A percentile compares a stretch with the other conserved stretches of the same genome.
Evolutionary conservation across 2,113 vertebrate genomes (phyloP).

Genomic region (Crotalus horridus): DNA sequence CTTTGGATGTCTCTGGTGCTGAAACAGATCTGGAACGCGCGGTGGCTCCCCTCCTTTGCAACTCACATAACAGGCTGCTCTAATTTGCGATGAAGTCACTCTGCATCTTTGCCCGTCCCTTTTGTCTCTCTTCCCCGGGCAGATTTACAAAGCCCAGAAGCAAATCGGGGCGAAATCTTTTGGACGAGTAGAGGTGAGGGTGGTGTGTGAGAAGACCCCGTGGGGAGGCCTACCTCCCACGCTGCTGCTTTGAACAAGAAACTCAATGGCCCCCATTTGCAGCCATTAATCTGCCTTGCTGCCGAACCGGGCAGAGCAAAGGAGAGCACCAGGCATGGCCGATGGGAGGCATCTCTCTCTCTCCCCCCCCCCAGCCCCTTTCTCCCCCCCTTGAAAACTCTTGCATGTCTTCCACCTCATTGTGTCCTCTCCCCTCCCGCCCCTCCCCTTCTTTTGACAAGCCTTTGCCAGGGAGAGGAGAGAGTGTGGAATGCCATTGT

Average conservation of each 20-base stretch:
- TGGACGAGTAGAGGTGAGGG: too few relatives aligned
- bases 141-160: background rate
- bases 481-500: slow-evolving; percentile 52
- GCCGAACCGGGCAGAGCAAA: background rate
- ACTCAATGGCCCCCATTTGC: background rate
- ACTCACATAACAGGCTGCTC: background rate
- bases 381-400: background rate
- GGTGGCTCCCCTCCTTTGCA: background rate
- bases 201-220: background rate
- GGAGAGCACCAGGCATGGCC: background rate
- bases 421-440: background rate
- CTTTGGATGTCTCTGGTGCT: background rate
- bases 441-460: slow-evolving; percentile 43
- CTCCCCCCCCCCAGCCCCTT: background rate
- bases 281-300: background rate
- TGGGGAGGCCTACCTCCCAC: background rate
- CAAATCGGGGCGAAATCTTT: background rate
- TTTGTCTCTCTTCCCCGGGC: background rate
- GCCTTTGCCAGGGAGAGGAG: slow-evolving; percentile 32
- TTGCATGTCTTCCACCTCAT: background rate
- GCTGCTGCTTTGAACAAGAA: background rate
- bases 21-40: background rate
- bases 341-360: too few relatives aligned
- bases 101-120: background rate
- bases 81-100: background rate